These are phyloP conservation scores for Adrianichthys oophorus DNA, from an alignment of 2,797 vertebrate species.

Conservation along the genomic window DNA sequence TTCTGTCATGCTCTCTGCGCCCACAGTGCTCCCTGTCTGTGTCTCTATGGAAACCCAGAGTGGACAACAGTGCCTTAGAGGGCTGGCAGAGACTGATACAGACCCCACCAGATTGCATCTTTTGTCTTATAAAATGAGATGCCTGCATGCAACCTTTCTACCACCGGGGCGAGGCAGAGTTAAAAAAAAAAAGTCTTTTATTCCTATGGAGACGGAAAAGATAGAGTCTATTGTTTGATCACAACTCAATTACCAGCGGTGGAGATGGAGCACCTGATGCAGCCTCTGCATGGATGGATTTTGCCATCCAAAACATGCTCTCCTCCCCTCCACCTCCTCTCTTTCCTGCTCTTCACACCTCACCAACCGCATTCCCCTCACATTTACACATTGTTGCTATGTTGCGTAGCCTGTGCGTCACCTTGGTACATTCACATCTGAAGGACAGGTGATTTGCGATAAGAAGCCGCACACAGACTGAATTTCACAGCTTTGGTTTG, in stretches of 20 bases:
- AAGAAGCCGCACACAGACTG: constrained; percentile 50
- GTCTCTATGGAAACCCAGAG: constrained; percentile 77
- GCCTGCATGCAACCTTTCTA: constrained; percentile 15
- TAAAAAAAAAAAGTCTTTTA: not conserved
- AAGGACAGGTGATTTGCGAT: constrained; percentile 71
- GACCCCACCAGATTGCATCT: constrained; percentile 58
- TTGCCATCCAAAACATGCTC: constrained; percentile 21
- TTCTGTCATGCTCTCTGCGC: constrained; percentile 57
- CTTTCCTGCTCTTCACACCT: constrained; percentile 38
- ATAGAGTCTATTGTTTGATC: constrained; percentile 46
- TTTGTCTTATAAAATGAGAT: constrained; percentile 27
- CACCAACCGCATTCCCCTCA: constrained; percentile 42
- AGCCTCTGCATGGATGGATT: constrained; percentile 21
- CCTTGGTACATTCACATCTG: constrained; percentile 51
- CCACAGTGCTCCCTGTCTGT: constrained; percentile 56
- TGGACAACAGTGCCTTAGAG: constrained; percentile 68
- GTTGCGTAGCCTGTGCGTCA: constrained; percentile 66
- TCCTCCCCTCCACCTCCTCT: constrained; percentile 4
- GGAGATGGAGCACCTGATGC: constrained; percentile 56
- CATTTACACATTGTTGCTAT: constrained; percentile 61
- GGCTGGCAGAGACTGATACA: constrained; percentile 69
- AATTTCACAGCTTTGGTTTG: constrained; percentile 46
- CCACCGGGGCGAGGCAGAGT: constrained; percentile 15
- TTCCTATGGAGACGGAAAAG: not conserved
- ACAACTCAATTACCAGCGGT: constrained; percentile 44